Conservation (phyloP, 2,113 vertebrate species). For the Melanostigma gelatinosum region DNA sequence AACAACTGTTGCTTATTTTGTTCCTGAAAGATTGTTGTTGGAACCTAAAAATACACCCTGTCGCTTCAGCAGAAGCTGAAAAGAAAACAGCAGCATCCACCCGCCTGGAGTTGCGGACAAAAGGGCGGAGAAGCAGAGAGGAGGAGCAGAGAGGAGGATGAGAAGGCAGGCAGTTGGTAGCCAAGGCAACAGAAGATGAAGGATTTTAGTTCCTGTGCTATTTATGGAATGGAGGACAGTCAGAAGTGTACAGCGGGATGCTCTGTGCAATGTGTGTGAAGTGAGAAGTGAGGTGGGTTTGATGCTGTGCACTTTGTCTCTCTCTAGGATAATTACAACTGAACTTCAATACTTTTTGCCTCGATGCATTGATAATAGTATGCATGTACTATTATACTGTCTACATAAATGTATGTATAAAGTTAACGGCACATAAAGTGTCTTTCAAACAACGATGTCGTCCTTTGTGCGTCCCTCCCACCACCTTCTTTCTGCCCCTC, state of each 20-base stretch:
- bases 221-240: constrained; percentile 79
- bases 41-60: constrained; percentile 50
- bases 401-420: neutral
- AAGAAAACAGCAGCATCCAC: constrained; percentile 36
- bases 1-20: constrained; percentile 7
- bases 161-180: constrained; percentile 66
- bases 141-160: constrained; percentile 12
- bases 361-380: neutral
- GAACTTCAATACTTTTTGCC: neutral
- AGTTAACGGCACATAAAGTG: neutral
- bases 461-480: neutral
- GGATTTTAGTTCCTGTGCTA: constrained; percentile 72
- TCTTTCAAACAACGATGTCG: neutral
- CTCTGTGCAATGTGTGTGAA: constrained; percentile 27
- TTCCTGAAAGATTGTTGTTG: neutral
- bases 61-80: constrained; percentile 30
- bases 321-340: neutral
- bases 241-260: constrained; percentile 54
- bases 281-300: constrained; percentile 17
- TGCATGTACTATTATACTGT: neutral
- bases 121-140: constrained; percentile 22
- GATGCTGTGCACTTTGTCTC: neutral
- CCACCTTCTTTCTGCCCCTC: neutral
- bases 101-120: constrained; percentile 46
- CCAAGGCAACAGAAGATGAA: constrained; percentile 81